Evolutionary conservation across 2,888 invertebrate genomes (phyloP).

Genomic region (Campoplex nolae): DNA sequence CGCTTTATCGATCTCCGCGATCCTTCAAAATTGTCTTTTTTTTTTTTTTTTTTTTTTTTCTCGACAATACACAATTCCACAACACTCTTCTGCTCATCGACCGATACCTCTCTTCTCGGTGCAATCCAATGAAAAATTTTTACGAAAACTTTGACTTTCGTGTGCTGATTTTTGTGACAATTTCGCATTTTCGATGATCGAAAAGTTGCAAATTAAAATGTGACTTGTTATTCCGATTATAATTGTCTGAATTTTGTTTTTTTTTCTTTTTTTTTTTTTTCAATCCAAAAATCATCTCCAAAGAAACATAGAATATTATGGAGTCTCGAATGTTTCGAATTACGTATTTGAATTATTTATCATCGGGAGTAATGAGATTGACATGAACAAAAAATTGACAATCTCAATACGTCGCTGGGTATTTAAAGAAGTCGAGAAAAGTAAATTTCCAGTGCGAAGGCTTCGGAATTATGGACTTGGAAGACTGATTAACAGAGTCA

Average conservation of each 20-base stretch:
- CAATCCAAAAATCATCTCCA: not conserved
- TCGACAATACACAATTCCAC: constrained; percentile 33
- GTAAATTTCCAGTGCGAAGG: not conserved
- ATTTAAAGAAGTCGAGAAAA: not conserved
- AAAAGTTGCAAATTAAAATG: not conserved
- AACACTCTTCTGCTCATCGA: constrained; percentile 25
- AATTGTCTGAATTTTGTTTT: too few relatives aligned
- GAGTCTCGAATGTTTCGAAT: not conserved
- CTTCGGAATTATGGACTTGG: not conserved
- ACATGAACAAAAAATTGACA: not conserved
- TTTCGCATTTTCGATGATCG: not conserved
- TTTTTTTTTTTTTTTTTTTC: constrained; percentile 7
- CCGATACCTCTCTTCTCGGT: not conserved
- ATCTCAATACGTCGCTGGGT: not conserved
- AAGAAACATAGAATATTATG: not conserved
- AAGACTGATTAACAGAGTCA: constrained; percentile 6
- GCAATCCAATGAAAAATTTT: too few relatives aligned
- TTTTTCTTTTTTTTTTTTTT: not conserved
- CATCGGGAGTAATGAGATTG: not conserved
- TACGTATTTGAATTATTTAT: not conserved
- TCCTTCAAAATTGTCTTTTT: constrained; percentile 22
- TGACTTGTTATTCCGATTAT: too few relatives aligned
- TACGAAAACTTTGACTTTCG: too few relatives aligned
- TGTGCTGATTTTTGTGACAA: too few relatives aligned
- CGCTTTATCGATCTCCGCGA: constrained; percentile 45